Base-by-base conservation (phyloP, 2,888 invertebrate species). In the Muscina levida region DNA sequence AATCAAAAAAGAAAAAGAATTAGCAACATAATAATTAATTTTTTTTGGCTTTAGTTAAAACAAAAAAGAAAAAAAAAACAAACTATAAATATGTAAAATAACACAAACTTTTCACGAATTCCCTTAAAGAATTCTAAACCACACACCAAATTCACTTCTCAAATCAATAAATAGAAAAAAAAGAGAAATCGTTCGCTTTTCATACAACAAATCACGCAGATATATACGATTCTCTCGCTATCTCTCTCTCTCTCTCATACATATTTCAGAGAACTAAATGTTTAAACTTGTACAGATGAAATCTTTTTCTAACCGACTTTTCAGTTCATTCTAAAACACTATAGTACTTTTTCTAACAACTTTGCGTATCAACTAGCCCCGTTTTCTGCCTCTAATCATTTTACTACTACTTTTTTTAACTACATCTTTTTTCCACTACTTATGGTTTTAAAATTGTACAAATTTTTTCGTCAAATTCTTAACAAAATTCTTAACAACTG, bases 111-210 rank as follows among this genome's bases (percentile, higher is more conserved):
- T 56, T 81, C 76, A 82, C 77, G 31, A 31, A 31, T 31, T 31
- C 31, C 31, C 3, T 11, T 19, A 62, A 19, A 42, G 11, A 65
- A 46, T 22, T 15, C 26, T 11, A 75, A 73, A 71, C 46, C 77
- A 75, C 59, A 83, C 59, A 77, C 74, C 77, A 83, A 83, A 84
- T 84, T 81, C 82, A 78, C 84, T 76, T 75, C 81, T 79, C 57
- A 24, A n/a, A 37, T 19, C 37, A 46, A 15, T 8, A 53, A 53
- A 22, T 13, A 10, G 4, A 42, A 48, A 48, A 48, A 19, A 19
- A 48, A 48, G 19, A 48, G 1, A 68, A 73, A 75, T 75, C 66
- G 31, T 59, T 39, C 68, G 77, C 51, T 70, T 53, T 31, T 56
- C 76, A 79, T 68, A n/a, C 15, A 46, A 46, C 10, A 56, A 53